Percentiles rank a stretch among this genome's conserved stretches.
Evolutionary conservation across 37 sponge, comb jelly and placozoan genomes (phyloP).

Genomic region (Tethya wilhelma): DNA sequence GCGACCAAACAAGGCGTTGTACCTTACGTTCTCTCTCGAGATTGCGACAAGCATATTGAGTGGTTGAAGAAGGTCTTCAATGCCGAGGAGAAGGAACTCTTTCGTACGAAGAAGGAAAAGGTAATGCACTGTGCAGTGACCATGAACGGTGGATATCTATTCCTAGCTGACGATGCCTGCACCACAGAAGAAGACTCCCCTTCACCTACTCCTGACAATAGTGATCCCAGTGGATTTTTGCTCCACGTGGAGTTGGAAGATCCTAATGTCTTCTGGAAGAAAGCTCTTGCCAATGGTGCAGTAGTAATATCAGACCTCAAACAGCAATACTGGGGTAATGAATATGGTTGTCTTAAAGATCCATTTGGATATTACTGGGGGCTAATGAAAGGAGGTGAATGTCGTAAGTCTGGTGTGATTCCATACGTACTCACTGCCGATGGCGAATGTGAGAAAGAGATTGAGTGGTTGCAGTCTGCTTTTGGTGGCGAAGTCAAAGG

Average conservation of each 20-base stretch:
- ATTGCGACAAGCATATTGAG: conserved; percentile 53
- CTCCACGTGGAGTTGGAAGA: conserved; percentile 46
- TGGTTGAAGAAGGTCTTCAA: conserved; percentile 57
- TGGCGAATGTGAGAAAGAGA: conserved; percentile 29
- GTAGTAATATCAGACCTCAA: conserved; percentile 26
- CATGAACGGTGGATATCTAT: conserved; percentile 45
- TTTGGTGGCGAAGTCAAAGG: conserved; percentile 29
- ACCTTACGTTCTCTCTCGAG: conserved; percentile 37
- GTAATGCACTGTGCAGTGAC: conserved; percentile 49
- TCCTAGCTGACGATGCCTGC: conserved; percentile 10
- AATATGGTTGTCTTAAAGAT: conserved; percentile 41
- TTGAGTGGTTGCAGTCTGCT: conserved; percentile 48
- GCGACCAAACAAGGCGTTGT: conserved; percentile 27
- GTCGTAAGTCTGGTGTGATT: conserved; percentile 37
- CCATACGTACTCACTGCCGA: conserved; percentile 40
- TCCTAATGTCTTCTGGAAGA: conserved; percentile 49
- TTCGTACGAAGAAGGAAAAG: conserved; percentile 4
- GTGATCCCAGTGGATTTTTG: conserved; percentile 12
- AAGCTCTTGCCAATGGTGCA: conserved; percentile 51
- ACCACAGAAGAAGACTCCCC: background rate
- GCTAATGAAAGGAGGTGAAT: conserved; percentile 12
- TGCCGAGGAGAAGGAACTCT: conserved; percentile 18
- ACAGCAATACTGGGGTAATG: conserved; percentile 51
- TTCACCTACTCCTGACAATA: background rate
- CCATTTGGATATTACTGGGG: conserved; percentile 68